These are phyloP conservation scores for Rhinopomastus cyanomelas DNA, from an alignment of 2,113 vertebrate species.

Conservation along the genomic window DNA sequence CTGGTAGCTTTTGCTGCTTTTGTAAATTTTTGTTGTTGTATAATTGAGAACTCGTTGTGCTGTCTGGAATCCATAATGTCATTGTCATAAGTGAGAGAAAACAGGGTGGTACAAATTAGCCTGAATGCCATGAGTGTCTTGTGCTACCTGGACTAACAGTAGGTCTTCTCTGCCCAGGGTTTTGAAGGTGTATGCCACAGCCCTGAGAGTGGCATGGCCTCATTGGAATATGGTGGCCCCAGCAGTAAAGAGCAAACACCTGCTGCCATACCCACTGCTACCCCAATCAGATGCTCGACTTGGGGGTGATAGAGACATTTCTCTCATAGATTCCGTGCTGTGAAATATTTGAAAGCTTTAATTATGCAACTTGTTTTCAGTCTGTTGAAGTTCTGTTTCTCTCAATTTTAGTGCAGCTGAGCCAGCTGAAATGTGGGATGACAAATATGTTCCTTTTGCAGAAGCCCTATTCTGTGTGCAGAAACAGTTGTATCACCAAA, in stretches of 20 bases:
- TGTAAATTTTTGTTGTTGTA: background rate
- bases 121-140: background rate
- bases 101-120: background rate
- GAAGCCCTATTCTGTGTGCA: background rate
- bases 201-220: background rate
- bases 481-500: background rate
- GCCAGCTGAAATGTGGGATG: background rate
- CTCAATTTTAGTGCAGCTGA: background rate
- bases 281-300: background rate
- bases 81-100: background rate
- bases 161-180: background rate
- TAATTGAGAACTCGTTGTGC: background rate
- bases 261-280: background rate
- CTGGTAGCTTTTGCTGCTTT: background rate
- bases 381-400: background rate
- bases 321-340: background rate
- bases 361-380: background rate
- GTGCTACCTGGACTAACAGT: background rate
- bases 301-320: background rate
- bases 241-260: background rate
- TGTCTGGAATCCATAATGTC: background rate
- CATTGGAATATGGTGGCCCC: fast-evolving
- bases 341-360: background rate
- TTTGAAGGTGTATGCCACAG: background rate
- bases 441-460: background rate